phyloP scores from a whole-genome alignment of 2,888 invertebrate genomes.

The Lamellibrachia satsuma region DNA sequence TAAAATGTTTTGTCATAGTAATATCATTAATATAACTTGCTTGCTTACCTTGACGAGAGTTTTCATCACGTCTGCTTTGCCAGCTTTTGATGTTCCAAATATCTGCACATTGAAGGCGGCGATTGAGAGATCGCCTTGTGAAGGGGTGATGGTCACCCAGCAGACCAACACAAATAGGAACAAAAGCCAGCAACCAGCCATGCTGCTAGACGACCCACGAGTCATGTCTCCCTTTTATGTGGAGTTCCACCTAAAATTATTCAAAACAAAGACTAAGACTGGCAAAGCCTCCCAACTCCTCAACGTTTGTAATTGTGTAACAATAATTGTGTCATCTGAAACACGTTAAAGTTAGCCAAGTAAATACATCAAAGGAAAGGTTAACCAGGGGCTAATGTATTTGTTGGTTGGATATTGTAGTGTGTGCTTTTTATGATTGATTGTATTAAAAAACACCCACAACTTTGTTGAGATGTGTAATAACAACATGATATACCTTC shows the following conservation, averaged over 20 bases:
- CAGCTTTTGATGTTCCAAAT: constrained; percentile 45
- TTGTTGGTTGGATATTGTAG: too few species aligned
- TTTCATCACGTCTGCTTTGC: constrained; percentile 41
- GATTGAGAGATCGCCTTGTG: background rate
- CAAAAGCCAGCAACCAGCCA: background rate
- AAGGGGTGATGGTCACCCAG: background rate
- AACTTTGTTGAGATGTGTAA: too few species aligned
- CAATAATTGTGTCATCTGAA: too few species aligned
- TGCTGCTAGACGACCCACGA: background rate
- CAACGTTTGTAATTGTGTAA: too few species aligned
- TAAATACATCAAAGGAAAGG: too few species aligned
- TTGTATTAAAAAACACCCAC: too few species aligned
- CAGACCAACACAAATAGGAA: background rate
- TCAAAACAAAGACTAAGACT: too few species aligned
- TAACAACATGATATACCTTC: too few species aligned
- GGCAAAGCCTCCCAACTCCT: too few species aligned
- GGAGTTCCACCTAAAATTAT: background rate
- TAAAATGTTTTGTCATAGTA: background rate
- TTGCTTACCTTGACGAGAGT: constrained; percentile 43
- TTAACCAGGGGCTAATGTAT: too few species aligned
- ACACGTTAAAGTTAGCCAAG: too few species aligned
- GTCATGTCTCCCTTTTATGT: constrained; percentile 10
- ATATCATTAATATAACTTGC: background rate
- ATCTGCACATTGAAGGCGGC: constrained; percentile 46
- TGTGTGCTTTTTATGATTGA: too few species aligned